phyloP scores from a whole-genome alignment of 2,113 vertebrate genomes.

The Micronisus gabar region DNA sequence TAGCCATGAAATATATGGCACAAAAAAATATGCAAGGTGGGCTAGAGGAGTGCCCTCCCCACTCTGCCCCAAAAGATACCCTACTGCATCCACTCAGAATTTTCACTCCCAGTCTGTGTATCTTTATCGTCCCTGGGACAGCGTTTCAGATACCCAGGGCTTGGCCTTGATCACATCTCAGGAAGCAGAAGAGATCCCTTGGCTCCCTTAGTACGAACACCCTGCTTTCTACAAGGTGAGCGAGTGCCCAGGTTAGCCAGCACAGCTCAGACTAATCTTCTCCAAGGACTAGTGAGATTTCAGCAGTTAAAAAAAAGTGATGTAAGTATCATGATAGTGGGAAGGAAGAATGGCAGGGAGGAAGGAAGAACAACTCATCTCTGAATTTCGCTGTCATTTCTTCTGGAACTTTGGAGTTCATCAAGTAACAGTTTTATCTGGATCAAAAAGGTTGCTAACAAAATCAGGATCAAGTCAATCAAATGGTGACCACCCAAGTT shows the following conservation, averaged over 20 bases:
- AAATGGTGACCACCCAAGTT: background rate
- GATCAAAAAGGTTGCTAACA: background rate
- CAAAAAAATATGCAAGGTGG: background rate
- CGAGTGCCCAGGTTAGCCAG: background rate
- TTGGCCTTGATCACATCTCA: background rate
- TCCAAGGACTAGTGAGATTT: background rate
- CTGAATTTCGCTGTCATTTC: background rate
- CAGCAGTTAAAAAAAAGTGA: no score
- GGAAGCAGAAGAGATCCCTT: background rate
- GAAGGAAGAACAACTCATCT: background rate
- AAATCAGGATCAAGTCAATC: background rate
- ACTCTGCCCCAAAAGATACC: background rate
- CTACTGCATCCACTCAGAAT: background rate
- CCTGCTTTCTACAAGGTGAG: background rate
- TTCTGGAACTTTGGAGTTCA: background rate
- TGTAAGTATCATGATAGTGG: background rate
- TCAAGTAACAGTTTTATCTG: background rate
- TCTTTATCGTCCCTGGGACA: background rate
- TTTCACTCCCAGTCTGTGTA: background rate
- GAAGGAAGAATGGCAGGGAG: background rate
- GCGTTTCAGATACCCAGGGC: background rate
- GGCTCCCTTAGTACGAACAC: background rate
- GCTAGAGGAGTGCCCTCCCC: background rate
- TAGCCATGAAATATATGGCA: background rate
- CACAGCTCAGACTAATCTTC: background rate